phyloP scores from a whole-genome alignment of 2,888 invertebrate genomes.

The Parasteatoda lunata region DNA sequence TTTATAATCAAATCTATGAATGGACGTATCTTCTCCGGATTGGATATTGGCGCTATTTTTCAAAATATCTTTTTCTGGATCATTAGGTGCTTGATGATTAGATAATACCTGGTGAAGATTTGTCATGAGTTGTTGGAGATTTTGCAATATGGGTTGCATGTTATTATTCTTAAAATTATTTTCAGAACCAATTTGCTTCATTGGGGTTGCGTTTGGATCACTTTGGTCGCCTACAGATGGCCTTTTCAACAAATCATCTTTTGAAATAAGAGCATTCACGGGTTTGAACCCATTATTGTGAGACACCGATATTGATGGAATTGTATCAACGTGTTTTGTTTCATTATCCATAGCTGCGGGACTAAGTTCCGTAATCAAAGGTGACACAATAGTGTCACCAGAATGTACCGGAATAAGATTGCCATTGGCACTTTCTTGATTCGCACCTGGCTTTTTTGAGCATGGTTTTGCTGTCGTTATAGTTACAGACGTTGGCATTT shows the following conservation, averaged over 20 bases:
- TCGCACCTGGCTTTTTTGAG: not conserved
- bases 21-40: too few relatives aligned
- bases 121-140: conserved; percentile 49
- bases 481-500: not conserved
- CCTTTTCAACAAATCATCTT: not conserved
- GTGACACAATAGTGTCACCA: not conserved
- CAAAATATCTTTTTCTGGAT: not conserved
- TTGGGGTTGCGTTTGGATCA: not conserved
- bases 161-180: not conserved
- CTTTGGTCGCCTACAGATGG: not conserved
- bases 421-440: not conserved
- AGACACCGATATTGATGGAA: not conserved
- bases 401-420: not conserved
- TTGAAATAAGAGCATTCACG: not conserved
- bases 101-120: conserved; percentile 50
- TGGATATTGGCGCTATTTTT: not conserved
- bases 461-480: not conserved
- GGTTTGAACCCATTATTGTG: not conserved
- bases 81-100: conserved; percentile 39
- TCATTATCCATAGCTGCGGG: conserved; percentile 20
- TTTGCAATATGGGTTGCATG: conserved; percentile 64
- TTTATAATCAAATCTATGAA: too few relatives aligned
- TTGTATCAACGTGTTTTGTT: not conserved
- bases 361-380: not conserved
- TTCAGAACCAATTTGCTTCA: not conserved